Conservation (phyloP, 2,888 invertebrate genomes). For the Lasioglossum villosulum region DNA sequence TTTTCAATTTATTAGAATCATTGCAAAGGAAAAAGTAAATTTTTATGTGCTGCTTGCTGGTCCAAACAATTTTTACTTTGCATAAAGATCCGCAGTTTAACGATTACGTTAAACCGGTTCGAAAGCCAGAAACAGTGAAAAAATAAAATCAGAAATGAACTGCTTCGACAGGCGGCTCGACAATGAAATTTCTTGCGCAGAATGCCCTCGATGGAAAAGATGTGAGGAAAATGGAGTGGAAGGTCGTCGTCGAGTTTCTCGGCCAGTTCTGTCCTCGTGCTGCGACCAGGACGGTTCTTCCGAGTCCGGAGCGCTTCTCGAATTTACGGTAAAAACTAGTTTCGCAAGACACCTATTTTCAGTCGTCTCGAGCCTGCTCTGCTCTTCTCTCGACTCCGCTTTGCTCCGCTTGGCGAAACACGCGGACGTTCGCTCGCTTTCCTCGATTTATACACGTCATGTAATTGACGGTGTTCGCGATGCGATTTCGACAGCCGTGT, state of each 20-base stretch:
- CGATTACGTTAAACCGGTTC: background rate
- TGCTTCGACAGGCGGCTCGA: background rate
- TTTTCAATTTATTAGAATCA: too few relatives aligned
- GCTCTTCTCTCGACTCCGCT: background rate
- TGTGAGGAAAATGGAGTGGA: background rate
- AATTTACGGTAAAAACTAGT: constrained; percentile 81
- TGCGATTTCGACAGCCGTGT: constrained; percentile 62
- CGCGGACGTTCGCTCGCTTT: constrained; percentile 66
- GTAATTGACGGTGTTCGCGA: constrained; percentile 61
- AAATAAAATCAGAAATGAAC: background rate
- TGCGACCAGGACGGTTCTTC: constrained; percentile 59
- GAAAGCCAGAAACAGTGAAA: background rate
- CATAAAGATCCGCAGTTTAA: too few relatives aligned
- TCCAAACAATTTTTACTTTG: too few relatives aligned
- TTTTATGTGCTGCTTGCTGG: too few relatives aligned
- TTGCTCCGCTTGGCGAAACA: constrained; percentile 46
- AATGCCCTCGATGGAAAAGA: background rate
- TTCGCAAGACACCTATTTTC: constrained; percentile 73
- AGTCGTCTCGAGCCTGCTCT: constrained; percentile 54
- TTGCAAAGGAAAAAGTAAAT: too few relatives aligned
- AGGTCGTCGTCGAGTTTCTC: constrained; percentile 39
- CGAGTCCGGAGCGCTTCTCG: constrained; percentile 54
- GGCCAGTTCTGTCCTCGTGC: constrained; percentile 34
- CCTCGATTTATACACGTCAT: constrained; percentile 69
- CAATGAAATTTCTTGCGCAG: background rate